Percentiles rank a stretch among this genome's conserved stretches.
phyloP scores from a whole-genome alignment of 2,113 vertebrate species.

The Prionailurus bengalensis region DNA sequence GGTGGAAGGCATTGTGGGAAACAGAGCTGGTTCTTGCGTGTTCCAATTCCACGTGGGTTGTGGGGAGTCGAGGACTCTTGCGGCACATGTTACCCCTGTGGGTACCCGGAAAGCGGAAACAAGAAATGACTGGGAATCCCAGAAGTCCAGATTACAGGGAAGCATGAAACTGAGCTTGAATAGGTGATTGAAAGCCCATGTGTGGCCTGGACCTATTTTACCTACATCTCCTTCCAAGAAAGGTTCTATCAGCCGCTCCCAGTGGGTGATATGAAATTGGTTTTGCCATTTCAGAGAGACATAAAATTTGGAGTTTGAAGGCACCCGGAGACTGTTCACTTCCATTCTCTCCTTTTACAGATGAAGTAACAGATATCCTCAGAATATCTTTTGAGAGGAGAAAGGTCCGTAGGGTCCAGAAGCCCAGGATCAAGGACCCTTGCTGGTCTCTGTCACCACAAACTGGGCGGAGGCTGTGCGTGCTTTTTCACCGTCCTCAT shows the following conservation, averaged over 20 bases:
- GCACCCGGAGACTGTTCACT: not conserved
- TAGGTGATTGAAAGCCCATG: not conserved
- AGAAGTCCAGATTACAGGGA: not conserved
- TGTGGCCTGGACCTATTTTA: not conserved
- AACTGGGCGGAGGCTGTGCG: not conserved
- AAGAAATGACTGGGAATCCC: not conserved
- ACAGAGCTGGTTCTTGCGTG: not conserved
- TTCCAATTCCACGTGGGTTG: not conserved
- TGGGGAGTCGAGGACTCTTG: not conserved
- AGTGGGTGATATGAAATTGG: not conserved
- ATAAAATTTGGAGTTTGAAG: not conserved
- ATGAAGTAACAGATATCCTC: not conserved
- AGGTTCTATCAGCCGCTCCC: not conserved
- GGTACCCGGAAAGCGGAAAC: not conserved
- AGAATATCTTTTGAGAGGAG: not conserved
- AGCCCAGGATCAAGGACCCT: not conserved
- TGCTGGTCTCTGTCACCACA: not conserved
- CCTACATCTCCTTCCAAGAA: not conserved
- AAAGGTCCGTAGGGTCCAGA: not conserved
- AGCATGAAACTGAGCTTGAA: not conserved
- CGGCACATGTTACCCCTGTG: not conserved
- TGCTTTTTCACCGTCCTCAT: not conserved
- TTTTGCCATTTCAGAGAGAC: not conserved
- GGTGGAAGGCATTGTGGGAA: not conserved
- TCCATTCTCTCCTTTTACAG: constrained; percentile 35